Evolutionary conservation across 2,797 vertebrate genomes (phyloP), one percentile per base, ranked within the genome.

Genomic region (Mormyrops attenuatus): DNA sequence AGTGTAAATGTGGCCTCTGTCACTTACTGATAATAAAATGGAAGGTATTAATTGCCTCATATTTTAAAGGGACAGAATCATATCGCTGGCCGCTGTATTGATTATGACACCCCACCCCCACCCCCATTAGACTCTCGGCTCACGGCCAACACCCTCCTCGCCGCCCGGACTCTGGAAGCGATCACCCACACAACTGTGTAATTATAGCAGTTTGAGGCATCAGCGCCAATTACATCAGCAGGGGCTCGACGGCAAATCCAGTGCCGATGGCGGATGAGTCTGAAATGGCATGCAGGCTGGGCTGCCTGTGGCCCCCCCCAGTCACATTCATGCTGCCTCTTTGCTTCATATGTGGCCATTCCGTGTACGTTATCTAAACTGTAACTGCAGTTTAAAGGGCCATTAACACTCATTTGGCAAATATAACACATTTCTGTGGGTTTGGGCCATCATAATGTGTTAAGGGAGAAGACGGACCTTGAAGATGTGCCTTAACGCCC

Each of bases 141-240:
- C 82, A 77, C 80, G 30, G 90, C 52, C 84, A 88, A 7, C 66
- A 77, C 50, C 26, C 6, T 2, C 57, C 20, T 55, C 30, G 9
- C 17, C 30, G 5, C 50, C 26, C 3, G 7, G 26, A 30, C 63
- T 89, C 88, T 89, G 90, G 90, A 89, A 89, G 84, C 88, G 50
- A 89, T 89, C 85, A 87, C 26, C 66, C 73, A 5, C 88, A 88
- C 53, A 52, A 53, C 87, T 88, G 63, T 80, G 50, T 88, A 88
- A 89, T 89, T 91, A 50, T 22, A 88, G 87, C 80, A 82, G 87
- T 89, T 53, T 53, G 26, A 85, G 90, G 63, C 87, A 77, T 91
- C 90, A 47, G 66, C 63, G 26, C 77, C 89, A 88, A 88, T 90
- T 63, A 90, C 89, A 84, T 88, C 88, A 63, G 53, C 60, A 13